A percentile compares a stretch with the other conserved stretches of the same genome.
phyloP scores from a whole-genome alignment of 2,888 invertebrate genomes.

The Thecocarcelia acutangulata region DNA sequence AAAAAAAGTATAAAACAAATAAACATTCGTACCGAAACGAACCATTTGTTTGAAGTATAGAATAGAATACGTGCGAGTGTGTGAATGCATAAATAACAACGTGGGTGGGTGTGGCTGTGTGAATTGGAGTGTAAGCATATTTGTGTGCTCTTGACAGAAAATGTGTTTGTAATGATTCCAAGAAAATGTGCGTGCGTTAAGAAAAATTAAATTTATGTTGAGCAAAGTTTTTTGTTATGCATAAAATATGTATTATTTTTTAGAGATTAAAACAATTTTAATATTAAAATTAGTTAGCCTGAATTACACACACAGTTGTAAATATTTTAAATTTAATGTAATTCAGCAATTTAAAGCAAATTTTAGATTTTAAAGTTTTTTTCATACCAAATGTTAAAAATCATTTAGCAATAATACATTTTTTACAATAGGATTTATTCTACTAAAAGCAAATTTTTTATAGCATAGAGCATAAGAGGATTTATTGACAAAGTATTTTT shows the following conservation, averaged over 20 bases:
- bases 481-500: conserved; percentile 25
- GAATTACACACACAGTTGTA: too few relatives aligned
- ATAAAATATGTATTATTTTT: too few relatives aligned
- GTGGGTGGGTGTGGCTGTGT: not conserved
- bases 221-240: too few relatives aligned
- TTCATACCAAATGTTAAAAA: not conserved
- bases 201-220: not conserved
- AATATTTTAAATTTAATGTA: too few relatives aligned
- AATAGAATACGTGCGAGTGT: too few relatives aligned
- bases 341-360: too few relatives aligned
- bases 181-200: conserved; percentile 31
- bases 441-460: not conserved
- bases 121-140: not conserved
- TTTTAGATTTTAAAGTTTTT: not conserved
- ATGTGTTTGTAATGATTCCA: conserved; percentile 21
- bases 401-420: too few relatives aligned
- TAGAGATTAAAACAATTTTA: too few relatives aligned
- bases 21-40: conserved; percentile 8
- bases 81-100: not conserved
- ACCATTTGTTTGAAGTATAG: not conserved
- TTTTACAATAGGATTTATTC: too few relatives aligned
- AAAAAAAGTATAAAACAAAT: conserved; percentile 11
- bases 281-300: too few relatives aligned
- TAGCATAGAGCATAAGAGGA: conserved; percentile 31
- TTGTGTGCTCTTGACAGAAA: conserved; percentile 15